Evolutionary conservation across 2,113 vertebrate species (phyloP).

Genomic region (Ceuthmochares aereus): DNA sequence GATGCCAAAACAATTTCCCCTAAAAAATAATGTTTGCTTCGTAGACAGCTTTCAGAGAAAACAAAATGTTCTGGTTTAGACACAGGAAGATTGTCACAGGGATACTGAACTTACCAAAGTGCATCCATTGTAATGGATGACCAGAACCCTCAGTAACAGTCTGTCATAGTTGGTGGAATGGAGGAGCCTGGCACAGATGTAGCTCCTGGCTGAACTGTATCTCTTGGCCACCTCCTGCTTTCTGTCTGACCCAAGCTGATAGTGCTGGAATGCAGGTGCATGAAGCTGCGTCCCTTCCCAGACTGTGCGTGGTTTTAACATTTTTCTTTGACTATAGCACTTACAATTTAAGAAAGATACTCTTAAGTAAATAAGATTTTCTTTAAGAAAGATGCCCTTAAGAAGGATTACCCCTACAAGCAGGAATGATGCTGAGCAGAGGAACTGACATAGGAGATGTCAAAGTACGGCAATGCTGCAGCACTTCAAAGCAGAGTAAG

Average conservation of each 20-base stretch:
- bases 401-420: not conserved
- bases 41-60: constrained; percentile 3
- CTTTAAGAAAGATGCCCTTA: not conserved
- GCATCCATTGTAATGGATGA: not conserved
- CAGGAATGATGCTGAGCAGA: not conserved
- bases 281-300: not conserved
- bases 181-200: not conserved
- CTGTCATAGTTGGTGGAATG: not conserved
- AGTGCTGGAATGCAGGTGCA: not conserved
- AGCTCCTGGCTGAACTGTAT: not conserved
- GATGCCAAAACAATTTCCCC: not conserved
- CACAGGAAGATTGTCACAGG: not conserved
- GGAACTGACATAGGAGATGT: not conserved
- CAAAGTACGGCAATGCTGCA: not conserved
- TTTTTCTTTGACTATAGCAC: not conserved
- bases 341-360: not conserved
- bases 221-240: not conserved
- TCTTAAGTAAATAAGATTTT: not conserved
- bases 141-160: not conserved
- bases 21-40: not conserved
- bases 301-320: not conserved
- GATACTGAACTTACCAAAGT: not conserved
- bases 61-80: not conserved
- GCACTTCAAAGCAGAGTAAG: not conserved
- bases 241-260: not conserved